Conservation (phyloP, 2,113 vertebrate species). For the Oryzias curvinotus region DNA sequence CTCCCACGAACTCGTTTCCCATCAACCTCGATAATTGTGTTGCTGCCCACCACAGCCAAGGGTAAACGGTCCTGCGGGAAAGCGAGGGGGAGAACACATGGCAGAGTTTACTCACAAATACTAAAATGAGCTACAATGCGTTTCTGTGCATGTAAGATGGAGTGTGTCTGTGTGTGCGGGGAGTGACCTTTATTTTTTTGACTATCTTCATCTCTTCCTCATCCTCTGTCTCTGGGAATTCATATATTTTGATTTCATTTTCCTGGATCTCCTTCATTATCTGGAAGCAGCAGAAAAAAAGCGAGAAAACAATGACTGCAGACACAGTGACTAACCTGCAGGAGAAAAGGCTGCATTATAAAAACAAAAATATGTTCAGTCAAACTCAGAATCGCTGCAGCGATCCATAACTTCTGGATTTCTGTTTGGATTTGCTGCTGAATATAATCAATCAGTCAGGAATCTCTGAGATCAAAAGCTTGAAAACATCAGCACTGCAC, state of each 20-base stretch:
- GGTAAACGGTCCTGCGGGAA: conserved; percentile 90
- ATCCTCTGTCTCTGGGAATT: conserved; percentile 94
- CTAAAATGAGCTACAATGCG: conserved; percentile 32
- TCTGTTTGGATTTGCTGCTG: too few species aligned
- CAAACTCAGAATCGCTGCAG: too few species aligned
- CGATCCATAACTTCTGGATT: too few species aligned
- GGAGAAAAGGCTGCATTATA: too few species aligned
- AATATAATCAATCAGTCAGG: too few species aligned
- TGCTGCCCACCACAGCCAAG: conserved; percentile 94
- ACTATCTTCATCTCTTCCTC: conserved; percentile 95
- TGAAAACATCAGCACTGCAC: too few species aligned
- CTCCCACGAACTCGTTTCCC: conserved; percentile 93
- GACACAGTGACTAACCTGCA: neutral
- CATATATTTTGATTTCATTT: conserved; percentile 97
- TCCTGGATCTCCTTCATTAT: conserved; percentile 98
- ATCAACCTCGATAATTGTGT: conserved; percentile 95
- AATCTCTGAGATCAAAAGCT: too few species aligned
- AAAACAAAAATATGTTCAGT: too few species aligned
- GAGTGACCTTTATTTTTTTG: conserved; percentile 91
- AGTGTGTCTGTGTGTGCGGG: too few species aligned
- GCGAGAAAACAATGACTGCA: neutral
- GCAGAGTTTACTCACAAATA: conserved; percentile 20
- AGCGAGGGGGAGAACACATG: conserved; percentile 34
- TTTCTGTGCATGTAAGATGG: neutral
- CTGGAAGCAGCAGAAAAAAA: conserved; percentile 63